Conservation (phyloP, 2,113 vertebrate species). For the Amphiprion percula region DNA sequence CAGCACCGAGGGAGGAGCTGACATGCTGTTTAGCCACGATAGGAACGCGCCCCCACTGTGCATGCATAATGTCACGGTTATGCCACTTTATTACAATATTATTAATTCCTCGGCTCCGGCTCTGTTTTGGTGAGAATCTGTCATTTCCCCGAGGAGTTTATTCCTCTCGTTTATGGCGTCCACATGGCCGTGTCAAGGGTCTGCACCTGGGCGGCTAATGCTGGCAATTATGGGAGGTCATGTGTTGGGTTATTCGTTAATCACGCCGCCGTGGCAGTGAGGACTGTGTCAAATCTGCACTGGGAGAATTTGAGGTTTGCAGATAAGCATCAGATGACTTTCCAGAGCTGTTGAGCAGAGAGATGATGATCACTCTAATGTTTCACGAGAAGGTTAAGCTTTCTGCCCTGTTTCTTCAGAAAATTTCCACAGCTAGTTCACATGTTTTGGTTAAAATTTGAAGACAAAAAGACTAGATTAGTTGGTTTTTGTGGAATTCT, state of each 20-base stretch:
- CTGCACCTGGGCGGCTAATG: constrained; percentile 35
- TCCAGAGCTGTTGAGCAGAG: neutral
- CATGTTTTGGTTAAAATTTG: no score
- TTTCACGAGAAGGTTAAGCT: neutral
- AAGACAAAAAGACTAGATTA: no score
- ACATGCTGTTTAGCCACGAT: constrained; percentile 37
- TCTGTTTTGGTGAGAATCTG: constrained; percentile 14
- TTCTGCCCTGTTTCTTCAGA: neutral
- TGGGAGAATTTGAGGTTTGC: neutral
- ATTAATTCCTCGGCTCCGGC: constrained; percentile 46
- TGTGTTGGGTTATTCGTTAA: constrained; percentile 44
- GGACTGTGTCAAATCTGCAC: constrained; percentile 10
- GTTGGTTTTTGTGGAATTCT: no score
- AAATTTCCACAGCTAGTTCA: no score
- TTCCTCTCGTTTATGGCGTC: neutral
- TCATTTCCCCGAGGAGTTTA: neutral
- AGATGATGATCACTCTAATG: neutral
- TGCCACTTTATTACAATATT: constrained; percentile 51
- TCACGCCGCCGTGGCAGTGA: constrained; percentile 19
- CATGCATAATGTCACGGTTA: constrained; percentile 57
- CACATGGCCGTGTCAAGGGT: constrained; percentile 43
- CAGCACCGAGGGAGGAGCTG: constrained; percentile 46
- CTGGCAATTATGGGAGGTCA: constrained; percentile 53
- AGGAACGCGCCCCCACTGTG: constrained; percentile 32
- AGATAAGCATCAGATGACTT: constrained; percentile 4